A percentile compares a stretch with the other conserved stretches of the same genome.
Evolutionary conservation across 2,113 vertebrate genomes (phyloP).

Genomic region (Pyrgilauda ruficollis): DNA sequence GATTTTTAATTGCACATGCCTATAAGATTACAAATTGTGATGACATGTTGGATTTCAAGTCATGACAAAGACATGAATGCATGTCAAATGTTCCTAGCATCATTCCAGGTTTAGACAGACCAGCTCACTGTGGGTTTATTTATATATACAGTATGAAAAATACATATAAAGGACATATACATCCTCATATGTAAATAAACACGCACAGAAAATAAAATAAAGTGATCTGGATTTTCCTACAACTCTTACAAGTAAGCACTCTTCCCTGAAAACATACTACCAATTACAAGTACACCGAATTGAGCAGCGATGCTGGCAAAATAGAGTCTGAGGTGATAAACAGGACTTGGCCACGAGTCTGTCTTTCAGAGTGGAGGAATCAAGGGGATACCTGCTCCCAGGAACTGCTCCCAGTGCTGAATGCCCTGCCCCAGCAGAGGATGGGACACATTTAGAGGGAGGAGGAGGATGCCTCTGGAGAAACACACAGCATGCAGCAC

Average conservation of each 20-base stretch:
- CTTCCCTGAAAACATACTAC: background rate
- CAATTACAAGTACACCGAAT: background rate
- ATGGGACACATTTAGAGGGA: fast-evolving
- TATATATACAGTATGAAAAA: background rate
- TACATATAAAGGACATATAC: background rate
- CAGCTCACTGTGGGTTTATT: background rate
- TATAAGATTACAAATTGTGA: background rate
- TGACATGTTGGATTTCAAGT: conserved; percentile 10
- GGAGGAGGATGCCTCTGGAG: background rate
- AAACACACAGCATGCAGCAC: background rate
- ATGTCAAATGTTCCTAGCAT: background rate
- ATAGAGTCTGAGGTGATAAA: background rate
- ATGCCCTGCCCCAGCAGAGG: background rate
- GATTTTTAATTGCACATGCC: conserved; percentile 4
- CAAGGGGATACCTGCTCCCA: background rate
- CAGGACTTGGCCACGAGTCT: background rate
- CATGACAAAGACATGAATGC: background rate
- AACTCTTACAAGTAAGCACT: background rate
- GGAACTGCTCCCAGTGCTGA: fast-evolving
- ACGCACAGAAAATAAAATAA: background rate
- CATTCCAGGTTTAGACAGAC: background rate
- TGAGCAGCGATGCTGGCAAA: background rate
- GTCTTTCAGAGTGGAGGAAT: background rate
- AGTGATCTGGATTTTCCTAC: background rate
- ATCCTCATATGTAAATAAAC: background rate